Conservation (phyloP, 2,888 invertebrate genomes). For the Vanessa cardui region DNA sequence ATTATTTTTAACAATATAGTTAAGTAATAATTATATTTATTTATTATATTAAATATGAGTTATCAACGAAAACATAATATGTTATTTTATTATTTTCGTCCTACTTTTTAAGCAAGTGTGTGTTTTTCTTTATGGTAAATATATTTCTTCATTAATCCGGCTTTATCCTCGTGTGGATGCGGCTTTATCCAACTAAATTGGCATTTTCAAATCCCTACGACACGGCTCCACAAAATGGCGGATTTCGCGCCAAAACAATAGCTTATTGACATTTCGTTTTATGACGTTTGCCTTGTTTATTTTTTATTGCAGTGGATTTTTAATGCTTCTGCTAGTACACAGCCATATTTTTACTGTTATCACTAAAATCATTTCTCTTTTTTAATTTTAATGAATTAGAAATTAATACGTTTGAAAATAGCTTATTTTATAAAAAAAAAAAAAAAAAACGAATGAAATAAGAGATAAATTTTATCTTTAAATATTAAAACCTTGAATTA, state of each 20-base stretch:
- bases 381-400: too few relatives aligned
- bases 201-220: slow-evolving; percentile 37
- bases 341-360: not conserved
- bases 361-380: not conserved
- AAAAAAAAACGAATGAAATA: too few relatives aligned
- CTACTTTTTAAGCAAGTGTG: not conserved
- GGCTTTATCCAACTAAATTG: slow-evolving; percentile 37
- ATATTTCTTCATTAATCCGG: slow-evolving; percentile 14
- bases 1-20: too few relatives aligned
- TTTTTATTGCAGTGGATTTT: slow-evolving; percentile 9
- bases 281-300: slow-evolving; percentile 19
- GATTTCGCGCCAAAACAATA: slow-evolving; percentile 38
- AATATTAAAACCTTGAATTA: too few relatives aligned
- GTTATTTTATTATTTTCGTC: too few relatives aligned
- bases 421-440: too few relatives aligned
- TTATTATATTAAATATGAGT: too few relatives aligned
- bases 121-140: not conserved
- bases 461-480: too few relatives aligned
- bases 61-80: too few relatives aligned
- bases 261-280: slow-evolving; percentile 31
- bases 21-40: too few relatives aligned
- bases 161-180: slow-evolving; percentile 17
- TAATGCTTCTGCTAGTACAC: not conserved
- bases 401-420: too few relatives aligned
- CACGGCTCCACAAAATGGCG: slow-evolving; percentile 37